A percentile compares a stretch with the other conserved stretches of the same genome.
These are phyloP conservation scores for Rhysida immarginata DNA, from an alignment of 1,140 invertebrate genomes.

Conservation along the genomic window DNA sequence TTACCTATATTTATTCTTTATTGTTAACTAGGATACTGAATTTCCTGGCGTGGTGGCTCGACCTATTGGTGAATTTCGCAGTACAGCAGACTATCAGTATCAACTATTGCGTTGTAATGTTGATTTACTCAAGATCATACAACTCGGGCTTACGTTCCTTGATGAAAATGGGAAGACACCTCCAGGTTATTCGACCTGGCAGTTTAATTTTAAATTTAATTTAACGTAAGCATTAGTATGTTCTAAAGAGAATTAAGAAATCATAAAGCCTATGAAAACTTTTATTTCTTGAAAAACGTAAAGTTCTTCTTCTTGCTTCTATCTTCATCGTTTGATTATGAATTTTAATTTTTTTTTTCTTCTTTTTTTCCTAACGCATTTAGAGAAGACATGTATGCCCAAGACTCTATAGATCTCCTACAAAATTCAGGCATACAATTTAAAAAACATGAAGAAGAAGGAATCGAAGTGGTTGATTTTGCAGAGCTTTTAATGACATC, in stretches of 20 bases:
- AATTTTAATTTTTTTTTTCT: no score
- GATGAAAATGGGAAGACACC: constrained; percentile 87
- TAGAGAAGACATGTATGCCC: constrained; percentile 95
- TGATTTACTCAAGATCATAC: constrained; percentile 90
- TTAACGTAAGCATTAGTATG: constrained; percentile 48
- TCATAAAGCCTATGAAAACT: no score
- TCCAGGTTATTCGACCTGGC: constrained; percentile 82
- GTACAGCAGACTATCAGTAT: constrained; percentile 89
- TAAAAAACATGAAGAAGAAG: constrained; percentile 92
- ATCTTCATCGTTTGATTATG: no score
- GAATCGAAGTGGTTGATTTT: constrained; percentile 90
- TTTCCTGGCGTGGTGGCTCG: constrained; percentile 96
- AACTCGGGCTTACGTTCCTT: constrained; percentile 86
- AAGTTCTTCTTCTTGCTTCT: no score
- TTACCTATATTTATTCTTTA: no score
- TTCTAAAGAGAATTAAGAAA: not conserved
- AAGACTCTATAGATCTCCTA: constrained; percentile 92
- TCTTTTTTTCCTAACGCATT: not conserved
- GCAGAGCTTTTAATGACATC: constrained; percentile 93
- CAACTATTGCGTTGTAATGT: constrained; percentile 89
- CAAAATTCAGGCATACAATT: constrained; percentile 95
- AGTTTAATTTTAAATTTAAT: constrained; percentile 97
- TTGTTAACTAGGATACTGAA: constrained; percentile 95
- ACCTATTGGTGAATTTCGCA: constrained; percentile 91
- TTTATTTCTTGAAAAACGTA: no score